Percentiles rank a stretch among this genome's conserved stretches.
Evolutionary conservation across 92 coral and sea anemone genomes (phyloP).

Genomic region (Zoanthus sociatus): DNA sequence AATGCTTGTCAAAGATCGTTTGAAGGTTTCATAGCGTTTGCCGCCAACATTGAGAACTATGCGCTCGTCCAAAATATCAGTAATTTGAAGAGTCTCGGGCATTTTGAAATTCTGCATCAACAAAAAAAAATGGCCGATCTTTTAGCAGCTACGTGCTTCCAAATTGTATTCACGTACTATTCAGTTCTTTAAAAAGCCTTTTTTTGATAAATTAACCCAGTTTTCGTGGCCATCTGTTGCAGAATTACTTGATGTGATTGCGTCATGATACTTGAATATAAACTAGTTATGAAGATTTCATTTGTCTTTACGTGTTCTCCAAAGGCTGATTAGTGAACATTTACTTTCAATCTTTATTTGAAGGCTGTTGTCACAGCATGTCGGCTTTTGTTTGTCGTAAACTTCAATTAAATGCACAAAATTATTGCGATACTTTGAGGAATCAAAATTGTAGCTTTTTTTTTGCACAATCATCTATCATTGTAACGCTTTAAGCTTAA

Average conservation of each 20-base stretch:
- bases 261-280: not conserved
- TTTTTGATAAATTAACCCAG: no score
- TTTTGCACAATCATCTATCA: not conserved
- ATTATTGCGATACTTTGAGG: not conserved
- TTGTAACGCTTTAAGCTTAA: not conserved
- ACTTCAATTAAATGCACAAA: not conserved
- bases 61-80: slow-evolving; percentile 42
- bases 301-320: not conserved
- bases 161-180: not conserved
- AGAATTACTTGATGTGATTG: not conserved
- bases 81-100: not conserved
- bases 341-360: not conserved
- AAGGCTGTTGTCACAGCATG: not conserved
- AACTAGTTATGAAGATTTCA: not conserved
- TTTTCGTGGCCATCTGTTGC: slow-evolving; percentile 19
- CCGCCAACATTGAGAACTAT: slow-evolving; percentile 84
- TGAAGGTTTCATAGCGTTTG: slow-evolving; percentile 75
- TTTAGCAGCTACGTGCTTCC: no score
- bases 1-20: slow-evolving; percentile 74
- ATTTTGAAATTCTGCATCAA: not conserved
- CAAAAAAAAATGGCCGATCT: not conserved
- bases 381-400: not conserved
- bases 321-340: slow-evolving; percentile 21
- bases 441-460: not conserved
- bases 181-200: not conserved